Percentiles rank a stretch among this genome's conserved stretches.
These are phyloP conservation scores for Takifugu ocellatus DNA, from an alignment of 2,797 vertebrate genomes.

Conservation along the genomic window DNA sequence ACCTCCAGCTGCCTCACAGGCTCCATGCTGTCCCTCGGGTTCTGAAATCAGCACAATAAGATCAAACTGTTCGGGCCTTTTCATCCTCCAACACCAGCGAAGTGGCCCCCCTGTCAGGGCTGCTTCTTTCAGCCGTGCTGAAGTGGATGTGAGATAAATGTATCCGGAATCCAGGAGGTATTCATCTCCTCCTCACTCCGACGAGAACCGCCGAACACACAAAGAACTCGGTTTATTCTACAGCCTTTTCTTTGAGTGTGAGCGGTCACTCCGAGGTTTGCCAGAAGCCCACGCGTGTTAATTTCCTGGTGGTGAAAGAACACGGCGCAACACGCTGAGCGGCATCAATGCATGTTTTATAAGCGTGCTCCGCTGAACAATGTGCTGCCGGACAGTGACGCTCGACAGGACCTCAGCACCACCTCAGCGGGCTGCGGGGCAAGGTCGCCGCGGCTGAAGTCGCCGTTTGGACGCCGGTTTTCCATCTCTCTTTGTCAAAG, in stretches of 20 bases:
- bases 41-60: slow-evolving; percentile 56
- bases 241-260: slow-evolving; percentile 17
- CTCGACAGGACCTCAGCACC: slow-evolving; percentile 56
- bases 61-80: slow-evolving; percentile 64
- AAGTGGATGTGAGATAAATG: slow-evolving; percentile 65
- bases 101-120: slow-evolving; percentile 68
- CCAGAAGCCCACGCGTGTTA: slow-evolving; percentile 31
- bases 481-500: slow-evolving; percentile 8
- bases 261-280: slow-evolving; percentile 31
- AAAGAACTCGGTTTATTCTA: slow-evolving; percentile 12
- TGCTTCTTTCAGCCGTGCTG: slow-evolving; percentile 65
- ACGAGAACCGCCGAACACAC: slow-evolving; percentile 22
- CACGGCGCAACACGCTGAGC: slow-evolving; percentile 34
- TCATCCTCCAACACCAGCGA: slow-evolving; percentile 53
- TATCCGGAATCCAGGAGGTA: slow-evolving; percentile 59
- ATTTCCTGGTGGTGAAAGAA: slow-evolving; percentile 45
- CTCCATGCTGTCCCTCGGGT: slow-evolving; percentile 43
- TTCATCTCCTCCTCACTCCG: slow-evolving; percentile 17
- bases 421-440: slow-evolving; percentile 50
- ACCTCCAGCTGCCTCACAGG: slow-evolving; percentile 10
- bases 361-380: slow-evolving; percentile 57
- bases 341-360: slow-evolving; percentile 53
- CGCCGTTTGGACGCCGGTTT: slow-evolving; percentile 20
- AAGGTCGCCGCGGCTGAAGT: slow-evolving; percentile 48
- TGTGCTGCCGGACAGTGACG: slow-evolving; percentile 55